Percentiles rank a stretch among this genome's conserved stretches.
Conservation (phyloP, 2,113 vertebrate genomes). For the Setophaga coronata region DNA sequence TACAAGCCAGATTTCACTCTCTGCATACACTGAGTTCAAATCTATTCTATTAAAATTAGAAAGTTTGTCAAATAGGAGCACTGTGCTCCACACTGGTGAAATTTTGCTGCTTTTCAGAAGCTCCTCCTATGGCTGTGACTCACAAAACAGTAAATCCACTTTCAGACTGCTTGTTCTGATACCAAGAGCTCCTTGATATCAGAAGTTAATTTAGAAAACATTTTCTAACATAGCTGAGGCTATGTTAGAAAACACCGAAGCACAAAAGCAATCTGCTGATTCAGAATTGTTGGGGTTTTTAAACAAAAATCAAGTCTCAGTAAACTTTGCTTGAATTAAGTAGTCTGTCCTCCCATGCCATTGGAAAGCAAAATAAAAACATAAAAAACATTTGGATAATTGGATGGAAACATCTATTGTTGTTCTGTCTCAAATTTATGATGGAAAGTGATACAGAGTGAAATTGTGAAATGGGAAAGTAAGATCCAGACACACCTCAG, state of each 20-base stretch:
- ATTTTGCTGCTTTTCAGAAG: neutral
- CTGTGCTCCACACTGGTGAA: neutral
- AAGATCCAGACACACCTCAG: neutral
- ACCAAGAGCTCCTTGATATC: neutral
- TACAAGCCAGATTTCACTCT: neutral
- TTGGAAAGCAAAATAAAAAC: neutral
- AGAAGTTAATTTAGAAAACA: neutral
- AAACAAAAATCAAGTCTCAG: neutral
- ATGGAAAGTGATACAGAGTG: neutral
- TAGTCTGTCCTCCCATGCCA: neutral
- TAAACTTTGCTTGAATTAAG: neutral
- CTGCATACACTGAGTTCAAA: neutral
- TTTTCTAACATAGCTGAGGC: neutral
- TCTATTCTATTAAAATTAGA: neutral
- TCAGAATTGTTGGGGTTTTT: neutral
- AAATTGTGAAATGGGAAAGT: neutral
- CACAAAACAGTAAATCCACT: neutral
- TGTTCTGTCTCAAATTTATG: neutral
- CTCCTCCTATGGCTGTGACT: neutral
- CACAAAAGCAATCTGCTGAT: neutral
- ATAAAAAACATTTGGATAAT: neutral
- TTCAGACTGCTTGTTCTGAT: neutral
- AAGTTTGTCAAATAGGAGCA: neutral
- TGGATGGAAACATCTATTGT: neutral
- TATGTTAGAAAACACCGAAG: neutral